phyloP scores from a whole-genome alignment of 1,140 invertebrate species.

The Drosophila yakuba region DNA sequence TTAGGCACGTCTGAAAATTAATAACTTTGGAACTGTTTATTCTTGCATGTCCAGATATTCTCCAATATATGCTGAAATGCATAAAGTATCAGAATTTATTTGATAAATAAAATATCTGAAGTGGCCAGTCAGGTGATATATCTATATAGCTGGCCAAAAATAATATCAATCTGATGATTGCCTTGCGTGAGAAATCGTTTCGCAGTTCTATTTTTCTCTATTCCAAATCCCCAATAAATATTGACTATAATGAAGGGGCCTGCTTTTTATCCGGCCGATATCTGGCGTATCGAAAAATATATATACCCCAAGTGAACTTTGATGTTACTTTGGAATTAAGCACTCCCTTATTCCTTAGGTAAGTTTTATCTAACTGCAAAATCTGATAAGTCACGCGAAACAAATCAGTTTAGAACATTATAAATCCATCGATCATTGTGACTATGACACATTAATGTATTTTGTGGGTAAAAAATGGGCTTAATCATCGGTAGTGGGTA shows the following conservation, averaged over 20 bases:
- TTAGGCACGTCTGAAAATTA: slow-evolving; percentile 21
- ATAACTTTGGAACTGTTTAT: slow-evolving; percentile 4
- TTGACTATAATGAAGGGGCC: slow-evolving; percentile 26
- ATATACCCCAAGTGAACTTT: slow-evolving; percentile 8
- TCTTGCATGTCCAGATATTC: slow-evolving; percentile 31
- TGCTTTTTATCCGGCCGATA: slow-evolving; percentile 20
- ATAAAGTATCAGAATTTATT: slow-evolving; percentile 44
- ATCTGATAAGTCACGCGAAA: slow-evolving; percentile 24
- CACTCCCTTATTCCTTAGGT: background rate
- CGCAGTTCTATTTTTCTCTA: slow-evolving; percentile 30
- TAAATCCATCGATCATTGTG: slow-evolving; percentile 39
- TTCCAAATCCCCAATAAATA: slow-evolving; percentile 35
- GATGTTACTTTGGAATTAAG: background rate
- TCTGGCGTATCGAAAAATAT: slow-evolving; percentile 5
- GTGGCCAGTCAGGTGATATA: slow-evolving; percentile 18
- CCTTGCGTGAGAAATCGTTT: slow-evolving; percentile 28
- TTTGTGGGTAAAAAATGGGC: slow-evolving; percentile 5
- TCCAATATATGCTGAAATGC: slow-evolving; percentile 8
- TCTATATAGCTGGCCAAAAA: slow-evolving; percentile 55
- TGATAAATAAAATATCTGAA: slow-evolving; percentile 37
- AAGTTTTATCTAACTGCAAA: slow-evolving; percentile 20
- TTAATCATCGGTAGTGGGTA: slow-evolving; percentile 17
- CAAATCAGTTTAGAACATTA: slow-evolving; percentile 9
- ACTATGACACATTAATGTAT: slow-evolving; percentile 14
- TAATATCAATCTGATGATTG: slow-evolving; percentile 44